phyloP scores from a whole-genome alignment of 2,888 invertebrate species.

The Polyommatus iphigenia region DNA sequence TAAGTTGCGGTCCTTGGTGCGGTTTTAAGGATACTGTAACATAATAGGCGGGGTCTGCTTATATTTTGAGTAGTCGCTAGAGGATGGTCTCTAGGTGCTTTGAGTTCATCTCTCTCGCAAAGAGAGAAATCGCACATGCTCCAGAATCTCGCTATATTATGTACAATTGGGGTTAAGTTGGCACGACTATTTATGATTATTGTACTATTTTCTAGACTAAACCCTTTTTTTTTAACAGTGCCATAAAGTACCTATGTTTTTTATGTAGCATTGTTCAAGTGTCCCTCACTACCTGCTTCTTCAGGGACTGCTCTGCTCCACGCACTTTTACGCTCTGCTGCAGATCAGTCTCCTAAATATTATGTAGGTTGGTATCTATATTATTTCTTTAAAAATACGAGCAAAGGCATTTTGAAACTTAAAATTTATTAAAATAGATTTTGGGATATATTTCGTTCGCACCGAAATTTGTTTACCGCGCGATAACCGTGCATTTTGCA shows the following conservation, averaged over 20 bases:
- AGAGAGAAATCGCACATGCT: background rate
- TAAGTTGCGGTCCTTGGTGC: background rate
- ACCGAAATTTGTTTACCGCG: too few relatives aligned
- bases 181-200: background rate
- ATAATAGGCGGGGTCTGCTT: conserved; percentile 13
- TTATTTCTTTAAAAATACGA: background rate
- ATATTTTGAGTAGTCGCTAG: background rate
- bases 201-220: background rate
- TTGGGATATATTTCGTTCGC: too few relatives aligned
- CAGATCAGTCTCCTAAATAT: background rate
- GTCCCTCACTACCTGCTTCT: background rate
- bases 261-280: background rate
- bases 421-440: too few relatives aligned
- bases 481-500: too few relatives aligned
- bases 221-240: background rate
- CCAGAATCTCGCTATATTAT: background rate
- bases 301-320: background rate
- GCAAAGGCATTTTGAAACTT: too few relatives aligned
- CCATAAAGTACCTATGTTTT: background rate
- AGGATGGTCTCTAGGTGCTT: background rate
- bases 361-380: background rate
- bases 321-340: background rate
- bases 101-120: background rate
- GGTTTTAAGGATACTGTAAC: background rate
- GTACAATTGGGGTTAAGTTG: background rate